Base-by-base conservation (phyloP, 2,888 invertebrate genomes). In the Scotopteryx bipunctaria region DNA sequence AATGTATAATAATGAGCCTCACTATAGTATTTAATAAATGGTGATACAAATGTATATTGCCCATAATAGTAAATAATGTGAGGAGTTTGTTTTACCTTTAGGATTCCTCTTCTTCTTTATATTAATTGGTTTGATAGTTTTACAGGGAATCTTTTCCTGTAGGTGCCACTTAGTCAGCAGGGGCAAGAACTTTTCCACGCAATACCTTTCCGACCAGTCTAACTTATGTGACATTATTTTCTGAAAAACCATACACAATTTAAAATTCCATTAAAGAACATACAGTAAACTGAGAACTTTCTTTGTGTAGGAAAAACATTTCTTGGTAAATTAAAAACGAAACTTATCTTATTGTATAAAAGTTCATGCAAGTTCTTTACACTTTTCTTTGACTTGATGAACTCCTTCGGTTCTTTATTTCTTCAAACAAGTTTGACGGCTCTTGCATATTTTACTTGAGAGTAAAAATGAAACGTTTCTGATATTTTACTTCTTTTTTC, bases 131-230 rank as follows among this genome's bases (percentile, higher is more conserved):
- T 72, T 69, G 8, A 90, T 69, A 27, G 86, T 82, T 55, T 75
- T 78, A 48, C 66, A 66, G 2, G 76, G 66, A 1, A 88, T 78
- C 9, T 69, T 53, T n/a, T 82, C 87, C 55, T 91, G 76, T 16
- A 95, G 79, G 69, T 95, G 95, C 95, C 95, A 96, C 62, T 96
- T 92, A 0, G 95, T 95, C 14, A 94, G 74, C 32, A 97, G 73
- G 0, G 96, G 95, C 49, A 96, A 86, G 61, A 95, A 93, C 76
- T 96, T 96, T 67, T 94, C 93, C 58, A 96, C 94, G 27, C 94
- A 92, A 73, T 96, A 96, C 19, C 93, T 90, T 69, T 94, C 93
- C 1, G 94, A 91, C 97, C 97, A 97, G 59, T 92, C 92, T 42
- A 96, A 76, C 65, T 94, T 92, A 50, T 85, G 87, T 0, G 90